These are phyloP conservation scores for Pristionchus entomophagus DNA, from an alignment of 2,888 invertebrate species.

Conservation along the genomic window DNA sequence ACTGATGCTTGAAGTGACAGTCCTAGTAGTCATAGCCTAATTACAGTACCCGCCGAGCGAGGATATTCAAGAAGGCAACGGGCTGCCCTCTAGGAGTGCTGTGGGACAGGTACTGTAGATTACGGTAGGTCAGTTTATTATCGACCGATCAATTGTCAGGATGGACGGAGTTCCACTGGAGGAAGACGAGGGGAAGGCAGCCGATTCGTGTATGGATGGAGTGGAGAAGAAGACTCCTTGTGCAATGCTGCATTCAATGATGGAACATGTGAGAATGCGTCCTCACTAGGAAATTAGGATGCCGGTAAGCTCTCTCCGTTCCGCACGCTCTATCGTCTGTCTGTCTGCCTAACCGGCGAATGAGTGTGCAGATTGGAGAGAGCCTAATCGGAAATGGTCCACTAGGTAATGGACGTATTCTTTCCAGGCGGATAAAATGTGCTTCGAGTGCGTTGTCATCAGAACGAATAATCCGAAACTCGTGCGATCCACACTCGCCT, in stretches of 20 bases:
- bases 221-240: background rate
- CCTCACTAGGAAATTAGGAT: too few species aligned
- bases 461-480: background rate
- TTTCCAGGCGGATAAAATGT: background rate
- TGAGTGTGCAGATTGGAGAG: too few species aligned
- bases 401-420: too few species aligned
- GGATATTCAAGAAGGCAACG: background rate
- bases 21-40: background rate
- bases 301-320: too few species aligned
- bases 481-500: background rate
- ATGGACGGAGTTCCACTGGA: slow-evolving; percentile 25
- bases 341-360: too few species aligned
- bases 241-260: background rate
- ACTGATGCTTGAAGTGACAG: background rate
- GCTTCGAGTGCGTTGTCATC: slow-evolving; percentile 4
- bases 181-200: background rate
- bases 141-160: background rate
- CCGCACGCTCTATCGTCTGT: too few species aligned
- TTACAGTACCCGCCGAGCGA: slow-evolving; percentile 41
- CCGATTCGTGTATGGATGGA: background rate
- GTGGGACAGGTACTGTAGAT: slow-evolving; percentile 8
- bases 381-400: too few species aligned
- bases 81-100: slow-evolving; percentile 1
- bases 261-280: slow-evolving; percentile 29
- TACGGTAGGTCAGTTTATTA: background rate